Percentiles rank a stretch among this genome's conserved stretches.
These are phyloP conservation scores for Nyctereutes procyonoides DNA, from an alignment of 2,113 vertebrate genomes.

Conservation along the genomic window DNA sequence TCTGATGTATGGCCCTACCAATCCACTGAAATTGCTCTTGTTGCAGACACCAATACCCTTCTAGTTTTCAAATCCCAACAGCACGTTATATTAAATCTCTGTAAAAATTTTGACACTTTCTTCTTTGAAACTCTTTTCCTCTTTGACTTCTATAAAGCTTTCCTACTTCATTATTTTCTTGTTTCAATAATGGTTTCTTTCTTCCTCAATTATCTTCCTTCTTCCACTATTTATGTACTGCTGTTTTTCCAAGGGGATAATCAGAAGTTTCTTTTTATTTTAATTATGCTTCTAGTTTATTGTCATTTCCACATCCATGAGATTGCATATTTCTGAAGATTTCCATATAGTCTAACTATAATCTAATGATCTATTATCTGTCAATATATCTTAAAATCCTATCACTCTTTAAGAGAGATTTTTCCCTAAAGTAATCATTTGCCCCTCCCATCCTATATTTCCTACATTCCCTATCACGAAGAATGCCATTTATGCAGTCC, in stretches of 20 bases:
- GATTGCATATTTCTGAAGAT: neutral
- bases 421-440: constrained; percentile 4
- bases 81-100: neutral
- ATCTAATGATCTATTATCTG: neutral
- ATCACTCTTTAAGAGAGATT: neutral
- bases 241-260: neutral
- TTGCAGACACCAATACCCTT: neutral
- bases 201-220: neutral
- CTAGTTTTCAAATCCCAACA: neutral
- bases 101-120: neutral
- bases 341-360: neutral
- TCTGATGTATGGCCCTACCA: neutral
- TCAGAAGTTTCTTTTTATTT: neutral
- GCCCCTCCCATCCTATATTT: neutral
- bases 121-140: neutral
- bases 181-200: neutral
- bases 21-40: neutral
- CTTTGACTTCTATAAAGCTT: neutral
- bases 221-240: neutral
- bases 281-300: neutral
- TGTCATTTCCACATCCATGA: neutral
- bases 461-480: neutral
- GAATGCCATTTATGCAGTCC: neutral
- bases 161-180: neutral
- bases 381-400: neutral